Percentiles rank a stretch among this genome's conserved stretches.
These are phyloP conservation scores for Patiria miniata DNA, from an alignment of 35 echinoderm and acorn worm genomes.

Conservation along the genomic window DNA sequence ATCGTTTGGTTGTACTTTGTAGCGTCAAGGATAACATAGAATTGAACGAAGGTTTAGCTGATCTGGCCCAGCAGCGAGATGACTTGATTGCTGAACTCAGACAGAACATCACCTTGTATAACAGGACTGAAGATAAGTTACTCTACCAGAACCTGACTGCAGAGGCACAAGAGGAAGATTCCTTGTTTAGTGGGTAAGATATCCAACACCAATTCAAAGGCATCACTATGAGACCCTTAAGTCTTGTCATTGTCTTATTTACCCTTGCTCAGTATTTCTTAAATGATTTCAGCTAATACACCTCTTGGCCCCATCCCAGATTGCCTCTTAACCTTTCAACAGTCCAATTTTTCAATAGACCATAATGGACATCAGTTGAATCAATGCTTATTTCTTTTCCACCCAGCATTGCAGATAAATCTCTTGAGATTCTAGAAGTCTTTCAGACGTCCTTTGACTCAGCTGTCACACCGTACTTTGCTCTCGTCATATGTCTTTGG, in stretches of 20 bases:
- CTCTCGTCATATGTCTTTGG: constrained; percentile 95
- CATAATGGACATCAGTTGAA: no score
- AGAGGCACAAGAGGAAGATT: constrained; percentile 37
- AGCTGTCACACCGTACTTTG: constrained; percentile 92
- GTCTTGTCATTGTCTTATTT: no score
- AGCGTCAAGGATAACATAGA: constrained; percentile 64
- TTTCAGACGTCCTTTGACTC: constrained; percentile 97
- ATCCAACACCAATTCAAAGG: no score
- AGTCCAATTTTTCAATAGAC: no score
- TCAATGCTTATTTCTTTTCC: not conserved
- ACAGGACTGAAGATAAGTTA: constrained; percentile 58
- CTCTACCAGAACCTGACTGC: constrained; percentile 50
- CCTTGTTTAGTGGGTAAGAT: constrained; percentile 62
- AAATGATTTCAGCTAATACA: not conserved
- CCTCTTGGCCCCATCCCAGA: no score
- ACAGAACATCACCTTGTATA: constrained; percentile 73
- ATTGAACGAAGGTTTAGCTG: constrained; percentile 23
- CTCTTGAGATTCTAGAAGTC: constrained; percentile 47
- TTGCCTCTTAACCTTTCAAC: no score
- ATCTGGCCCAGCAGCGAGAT: not conserved
- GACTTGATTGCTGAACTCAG: constrained; percentile 57
- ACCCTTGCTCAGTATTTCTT: no score
- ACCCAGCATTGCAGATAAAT: constrained; percentile 66
- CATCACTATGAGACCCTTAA: no score
- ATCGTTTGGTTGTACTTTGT: not conserved